Conservation (phyloP, 2,797 vertebrate genomes). For the Synaphobranchus kaupii region DNA sequence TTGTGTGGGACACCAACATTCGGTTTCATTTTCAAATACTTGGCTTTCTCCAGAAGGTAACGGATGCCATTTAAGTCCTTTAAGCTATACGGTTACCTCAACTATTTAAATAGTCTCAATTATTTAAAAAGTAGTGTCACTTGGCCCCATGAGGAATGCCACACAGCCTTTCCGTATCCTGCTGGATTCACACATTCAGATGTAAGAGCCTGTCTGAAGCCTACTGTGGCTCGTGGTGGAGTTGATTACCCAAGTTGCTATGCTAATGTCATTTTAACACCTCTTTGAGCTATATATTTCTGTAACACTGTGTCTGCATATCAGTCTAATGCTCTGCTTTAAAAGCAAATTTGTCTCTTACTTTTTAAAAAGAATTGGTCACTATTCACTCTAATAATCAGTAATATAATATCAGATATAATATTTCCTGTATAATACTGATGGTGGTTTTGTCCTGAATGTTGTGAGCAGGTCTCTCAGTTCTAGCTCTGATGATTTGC, state of each 20-base stretch:
- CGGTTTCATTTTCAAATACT: too few species aligned
- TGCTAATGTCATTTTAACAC: not conserved
- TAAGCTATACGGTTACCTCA: not conserved
- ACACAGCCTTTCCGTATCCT: not conserved
- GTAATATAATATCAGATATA: not conserved
- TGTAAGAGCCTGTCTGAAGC: not conserved
- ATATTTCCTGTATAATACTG: not conserved
- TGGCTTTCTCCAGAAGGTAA: not conserved
- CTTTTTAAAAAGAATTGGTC: not conserved
- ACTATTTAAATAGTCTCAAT: not conserved
- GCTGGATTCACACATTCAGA: not conserved
- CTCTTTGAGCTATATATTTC: not conserved
- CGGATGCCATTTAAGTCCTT: not conserved
- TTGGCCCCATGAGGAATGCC: not conserved
- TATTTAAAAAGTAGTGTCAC: conserved; percentile 14
- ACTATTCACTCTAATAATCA: not conserved
- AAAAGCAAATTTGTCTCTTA: not conserved
- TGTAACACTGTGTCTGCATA: not conserved
- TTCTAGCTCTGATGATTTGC: too few species aligned
- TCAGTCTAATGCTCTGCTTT: not conserved
- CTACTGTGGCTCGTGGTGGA: not conserved
- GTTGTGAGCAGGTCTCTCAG: not conserved
- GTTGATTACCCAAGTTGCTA: not conserved
- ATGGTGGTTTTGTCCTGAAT: not conserved
- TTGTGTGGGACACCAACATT: not conserved